Conservation (phyloP, 2,888 invertebrate genomes). For the Sepiola atlantica region DNA sequence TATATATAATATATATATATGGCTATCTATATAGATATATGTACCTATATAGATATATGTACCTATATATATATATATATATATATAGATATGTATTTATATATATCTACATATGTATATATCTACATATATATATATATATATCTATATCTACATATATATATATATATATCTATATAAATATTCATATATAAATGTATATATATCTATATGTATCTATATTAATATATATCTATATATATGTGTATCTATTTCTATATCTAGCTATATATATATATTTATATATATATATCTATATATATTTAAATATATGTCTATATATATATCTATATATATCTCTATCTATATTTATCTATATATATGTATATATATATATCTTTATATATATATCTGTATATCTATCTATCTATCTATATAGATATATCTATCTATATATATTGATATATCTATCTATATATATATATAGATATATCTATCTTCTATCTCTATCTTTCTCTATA, state of each 20-base stretch:
- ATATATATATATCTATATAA: too few species aligned
- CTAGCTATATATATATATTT: neutral
- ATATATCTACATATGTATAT: neutral
- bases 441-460: neutral
- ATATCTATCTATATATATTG: too few species aligned
- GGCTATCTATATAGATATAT: neutral
- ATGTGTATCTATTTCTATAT: neutral
- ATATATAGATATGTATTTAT: neutral
- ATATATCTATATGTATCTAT: too few species aligned
- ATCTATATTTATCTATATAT: too few species aligned
- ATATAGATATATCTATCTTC: neutral
- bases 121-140: neutral
- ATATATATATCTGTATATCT: too few species aligned
- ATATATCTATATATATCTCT: neutral
- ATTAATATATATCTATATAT: too few species aligned
- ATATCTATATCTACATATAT: neutral
- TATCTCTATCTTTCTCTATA: too few species aligned
- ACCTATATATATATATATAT: slow-evolving; percentile 32
- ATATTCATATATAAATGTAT: too few species aligned
- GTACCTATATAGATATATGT: neutral
- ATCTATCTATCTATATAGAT: too few species aligned
- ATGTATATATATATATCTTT: too few species aligned
- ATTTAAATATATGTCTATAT: neutral
- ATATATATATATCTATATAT: neutral
- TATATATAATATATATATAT: too few species aligned